Percentiles rank a stretch among this genome's conserved stretches.
Conservation (phyloP, 1,140 invertebrate genomes). For the Manduca sexta region DNA sequence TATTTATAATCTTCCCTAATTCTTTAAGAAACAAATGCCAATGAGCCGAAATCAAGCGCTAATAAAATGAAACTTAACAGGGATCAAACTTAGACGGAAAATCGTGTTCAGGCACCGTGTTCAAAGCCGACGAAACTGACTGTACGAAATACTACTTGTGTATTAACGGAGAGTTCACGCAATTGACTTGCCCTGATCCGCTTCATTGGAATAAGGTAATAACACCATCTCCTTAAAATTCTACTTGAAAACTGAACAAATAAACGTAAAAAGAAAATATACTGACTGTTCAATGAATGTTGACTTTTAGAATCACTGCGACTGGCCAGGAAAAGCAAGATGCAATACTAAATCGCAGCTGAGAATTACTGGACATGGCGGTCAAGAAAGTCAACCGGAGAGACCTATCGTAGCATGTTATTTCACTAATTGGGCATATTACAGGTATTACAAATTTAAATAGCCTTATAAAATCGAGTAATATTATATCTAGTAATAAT, state of each 20-base stretch:
- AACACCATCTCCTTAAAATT: too few relatives aligned
- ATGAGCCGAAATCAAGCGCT: background rate
- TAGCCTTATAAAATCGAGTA: background rate
- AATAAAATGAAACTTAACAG: slow-evolving; percentile 14
- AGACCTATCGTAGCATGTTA: slow-evolving; percentile 81
- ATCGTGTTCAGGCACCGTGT: slow-evolving; percentile 76
- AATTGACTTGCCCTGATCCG: slow-evolving; percentile 79
- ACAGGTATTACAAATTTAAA: slow-evolving; percentile 63
- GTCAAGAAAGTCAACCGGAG: slow-evolving; percentile 22
- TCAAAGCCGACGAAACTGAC: slow-evolving; percentile 77
- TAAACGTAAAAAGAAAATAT: too few relatives aligned
- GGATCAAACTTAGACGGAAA: slow-evolving; percentile 42
- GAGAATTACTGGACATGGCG: slow-evolving; percentile 24
- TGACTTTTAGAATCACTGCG: slow-evolving; percentile 78
- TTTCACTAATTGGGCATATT: slow-evolving; percentile 85
- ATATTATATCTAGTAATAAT: too few relatives aligned
- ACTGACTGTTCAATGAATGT: slow-evolving; percentile 1
- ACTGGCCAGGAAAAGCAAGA: slow-evolving; percentile 82
- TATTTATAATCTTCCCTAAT: too few relatives aligned
- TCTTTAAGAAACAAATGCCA: too few relatives aligned
- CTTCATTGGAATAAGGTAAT: slow-evolving; percentile 82
- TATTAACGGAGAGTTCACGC: slow-evolving; percentile 79
- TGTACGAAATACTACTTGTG: slow-evolving; percentile 89
- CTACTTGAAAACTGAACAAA: too few relatives aligned
- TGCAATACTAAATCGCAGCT: slow-evolving; percentile 70